Base-by-base conservation (phyloP, 2,888 invertebrate genomes). In the Omphaloscelis lunosa region DNA sequence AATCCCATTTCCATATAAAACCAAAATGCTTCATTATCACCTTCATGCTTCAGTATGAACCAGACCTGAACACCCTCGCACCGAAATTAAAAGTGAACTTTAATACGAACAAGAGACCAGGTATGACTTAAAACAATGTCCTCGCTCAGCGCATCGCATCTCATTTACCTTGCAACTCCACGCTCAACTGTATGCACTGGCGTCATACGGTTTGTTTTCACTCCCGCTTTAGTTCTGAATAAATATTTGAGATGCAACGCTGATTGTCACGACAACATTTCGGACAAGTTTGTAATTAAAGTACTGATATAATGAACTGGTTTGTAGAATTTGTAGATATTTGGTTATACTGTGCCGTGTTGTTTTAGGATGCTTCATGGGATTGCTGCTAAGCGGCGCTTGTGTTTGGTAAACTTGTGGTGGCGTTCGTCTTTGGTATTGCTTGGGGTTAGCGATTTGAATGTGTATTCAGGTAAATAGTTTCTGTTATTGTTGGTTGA, bases 21-120 rank as follows among this genome's bases (percentile, higher is more conserved):
- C 3, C 2, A 23, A 7, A n/a, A 9, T 8, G n/a, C 17, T 12
- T 48, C 27, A 45, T 12, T 20, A 48, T 29, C 48, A 39, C 1
- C 58, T n/a, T 39, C n/a, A n/a, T 2, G 17, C 23, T 59, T 73
- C 65, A 87, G 79, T 87, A 80, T 90, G 85, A 86, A 83, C 88
- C 41, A 65, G 56, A 58, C 88, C 78, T 81, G 84, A 79, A 75
- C 75, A 69, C 84, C 84, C 91, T 92, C 89, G 90, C 89, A 90
- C 90, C 87, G 85, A 94, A 94, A 95, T 95, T 93, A 95, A 94
- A 94, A 95, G 93, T 93, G 95, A 94, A 94, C 92, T 94, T 92
- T 92, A 88, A 84, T 88, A 84, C 84, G 86, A 90, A 92, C 92
- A 91, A 91, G 92, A 91, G 91, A 91, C 90, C 84, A 89, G 91